Evolutionary conservation across 2,113 vertebrate species (phyloP), one percentile per base, ranked within the genome.

Genomic region (Atherinomorus stipes): DNA sequence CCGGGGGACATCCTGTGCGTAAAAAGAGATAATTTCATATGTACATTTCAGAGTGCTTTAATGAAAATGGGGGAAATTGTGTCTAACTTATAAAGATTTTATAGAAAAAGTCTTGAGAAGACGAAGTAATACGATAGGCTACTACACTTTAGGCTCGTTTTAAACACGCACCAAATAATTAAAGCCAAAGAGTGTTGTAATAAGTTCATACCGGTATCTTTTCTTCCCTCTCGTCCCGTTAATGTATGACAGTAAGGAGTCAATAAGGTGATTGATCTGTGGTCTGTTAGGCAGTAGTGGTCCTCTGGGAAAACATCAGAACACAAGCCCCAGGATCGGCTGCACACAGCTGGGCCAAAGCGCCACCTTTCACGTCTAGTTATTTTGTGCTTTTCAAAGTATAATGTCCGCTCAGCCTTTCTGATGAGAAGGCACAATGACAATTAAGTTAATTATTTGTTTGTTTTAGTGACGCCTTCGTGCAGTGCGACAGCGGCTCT

Each of bases 241-340:
- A 72, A 76, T 80, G 60, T 84, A 60, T 52, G 76, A 81, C 74
- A 72, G 79, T 78, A 73, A 82, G 83, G 82, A 89, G 85, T 89
- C 91, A 85, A 90, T 85, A 85, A 86, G 62, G 52, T 84, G 89
- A 92, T 93, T 90, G 91, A 92, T 92, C 86, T 84, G 86, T 81
- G 85, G 75, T 81, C 81, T 71, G 31, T 34, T 69, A 82, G 88
- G 57, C 79, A 67, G 71, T 77, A 31, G 65, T 26, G 73, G 60
- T 89, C 89, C 82, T 61, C 52, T 45, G 80, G 83, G 88, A 79
- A 60, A 85, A 68, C 76, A 71, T 22, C 64, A 65, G 52, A 73
- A 66, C 66, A 64, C 64, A 63, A 74, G 42, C 70, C 64, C 53
- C 45, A 37, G 51, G 65, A 69, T 44, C 74, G 74, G 59, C 73